Evolutionary conservation across 92 coral and sea anemone genomes (phyloP).

Genomic region (Scolanthus callimorphus): DNA sequence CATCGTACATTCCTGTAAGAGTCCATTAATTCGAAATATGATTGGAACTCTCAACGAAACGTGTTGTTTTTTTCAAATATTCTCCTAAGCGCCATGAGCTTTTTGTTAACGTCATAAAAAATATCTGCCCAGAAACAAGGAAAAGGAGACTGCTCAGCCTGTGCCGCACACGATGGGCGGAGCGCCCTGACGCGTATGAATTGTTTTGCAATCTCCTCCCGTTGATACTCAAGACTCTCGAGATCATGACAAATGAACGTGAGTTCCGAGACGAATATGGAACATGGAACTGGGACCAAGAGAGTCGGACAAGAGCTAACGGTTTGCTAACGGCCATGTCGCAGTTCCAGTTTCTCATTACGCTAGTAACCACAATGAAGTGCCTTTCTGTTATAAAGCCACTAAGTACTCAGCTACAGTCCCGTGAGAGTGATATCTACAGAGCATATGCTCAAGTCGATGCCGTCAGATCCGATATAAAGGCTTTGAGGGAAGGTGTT

Average conservation of each 20-base stretch:
- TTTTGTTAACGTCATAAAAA: slow-evolving; percentile 20
- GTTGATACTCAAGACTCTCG: slow-evolving; percentile 20
- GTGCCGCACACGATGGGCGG: slow-evolving; percentile 26
- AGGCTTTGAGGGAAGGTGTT: no score
- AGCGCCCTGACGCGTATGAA: slow-evolving; percentile 22
- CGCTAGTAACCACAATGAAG: slow-evolving; percentile 21
- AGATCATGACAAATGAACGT: slow-evolving; percentile 24
- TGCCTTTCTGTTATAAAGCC: no score
- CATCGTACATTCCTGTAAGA: slow-evolving; percentile 2
- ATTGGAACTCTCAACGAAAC: slow-evolving; percentile 13
- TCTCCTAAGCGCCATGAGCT: slow-evolving; percentile 26
- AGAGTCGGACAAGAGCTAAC: slow-evolving; percentile 11
- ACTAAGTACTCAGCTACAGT: no score
- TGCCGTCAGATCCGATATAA: no score
- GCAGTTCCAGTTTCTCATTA: slow-evolving; percentile 17
- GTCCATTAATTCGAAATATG: slow-evolving; percentile 14
- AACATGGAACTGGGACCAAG: slow-evolving; percentile 25
- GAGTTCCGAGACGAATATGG: slow-evolving; percentile 14
- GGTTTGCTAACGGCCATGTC: slow-evolving; percentile 9
- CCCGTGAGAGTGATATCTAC: no score
- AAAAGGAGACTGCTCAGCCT: slow-evolving; percentile 25
- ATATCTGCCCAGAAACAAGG: slow-evolving; percentile 16
- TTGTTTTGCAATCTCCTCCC: slow-evolving; percentile 13
- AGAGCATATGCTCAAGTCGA: no score
- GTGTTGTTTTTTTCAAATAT: slow-evolving; percentile 3